Conservation (phyloP, 2,113 vertebrate genomes). For the Rhabdornis inornatus region DNA sequence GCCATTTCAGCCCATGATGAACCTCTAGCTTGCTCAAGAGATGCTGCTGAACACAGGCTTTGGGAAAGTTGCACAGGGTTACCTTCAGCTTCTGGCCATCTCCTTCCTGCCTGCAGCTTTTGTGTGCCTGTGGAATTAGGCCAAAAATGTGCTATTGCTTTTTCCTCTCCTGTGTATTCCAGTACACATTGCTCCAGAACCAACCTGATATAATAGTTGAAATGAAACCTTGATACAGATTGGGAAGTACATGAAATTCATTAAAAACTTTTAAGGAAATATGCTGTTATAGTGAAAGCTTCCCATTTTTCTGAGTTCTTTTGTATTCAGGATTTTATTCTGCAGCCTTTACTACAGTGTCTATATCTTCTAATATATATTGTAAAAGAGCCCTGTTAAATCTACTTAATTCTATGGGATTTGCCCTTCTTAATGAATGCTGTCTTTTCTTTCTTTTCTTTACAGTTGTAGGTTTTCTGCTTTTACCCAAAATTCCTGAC, state of each 20-base stretch:
- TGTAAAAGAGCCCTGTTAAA: background rate
- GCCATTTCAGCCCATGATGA: background rate
- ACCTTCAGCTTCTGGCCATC: background rate
- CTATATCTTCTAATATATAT: background rate
- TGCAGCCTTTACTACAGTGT: background rate
- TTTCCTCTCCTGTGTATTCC: background rate
- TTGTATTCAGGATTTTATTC: background rate
- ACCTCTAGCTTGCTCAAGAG: background rate
- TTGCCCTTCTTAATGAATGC: background rate
- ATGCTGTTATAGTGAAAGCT: background rate
- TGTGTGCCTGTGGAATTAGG: background rate
- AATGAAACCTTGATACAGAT: background rate
- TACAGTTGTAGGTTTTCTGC: background rate
- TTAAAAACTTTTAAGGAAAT: background rate
- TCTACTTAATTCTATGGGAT: background rate
- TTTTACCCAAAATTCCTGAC: background rate
- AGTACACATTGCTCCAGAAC: background rate
- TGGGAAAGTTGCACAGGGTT: rapidly evolving
- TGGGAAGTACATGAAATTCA: background rate
- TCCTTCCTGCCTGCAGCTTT: background rate
- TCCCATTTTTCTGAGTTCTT: background rate
- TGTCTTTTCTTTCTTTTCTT: background rate
- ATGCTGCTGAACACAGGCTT: background rate
- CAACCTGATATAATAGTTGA: background rate
- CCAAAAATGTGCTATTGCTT: background rate